These are phyloP conservation scores for Drosophila sulfurigaster DNA, from an alignment of 1,140 invertebrate species.

Conservation along the genomic window DNA sequence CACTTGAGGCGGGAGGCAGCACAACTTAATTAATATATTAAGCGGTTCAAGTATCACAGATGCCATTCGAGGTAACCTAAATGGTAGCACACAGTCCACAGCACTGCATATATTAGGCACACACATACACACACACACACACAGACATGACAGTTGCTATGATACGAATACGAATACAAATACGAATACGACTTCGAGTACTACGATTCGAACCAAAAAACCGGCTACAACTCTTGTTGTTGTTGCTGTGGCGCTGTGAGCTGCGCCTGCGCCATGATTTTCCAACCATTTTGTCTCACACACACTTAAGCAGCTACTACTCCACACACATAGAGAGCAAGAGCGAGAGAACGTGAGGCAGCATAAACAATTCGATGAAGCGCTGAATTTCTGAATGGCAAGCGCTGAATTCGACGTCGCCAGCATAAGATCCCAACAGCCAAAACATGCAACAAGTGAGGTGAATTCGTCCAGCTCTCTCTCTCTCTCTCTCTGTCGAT, in stretches of 20 bases:
- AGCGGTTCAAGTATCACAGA: conserved; percentile 47
- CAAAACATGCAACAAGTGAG: conserved; percentile 52
- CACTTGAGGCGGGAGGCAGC: neutral
- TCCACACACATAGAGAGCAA: conserved; percentile 20
- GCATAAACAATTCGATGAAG: conserved; percentile 39
- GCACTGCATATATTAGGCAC: conserved; percentile 45
- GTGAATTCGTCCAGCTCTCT: conserved; percentile 53
- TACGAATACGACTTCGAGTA: conserved; percentile 1
- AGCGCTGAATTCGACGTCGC: conserved; percentile 48
- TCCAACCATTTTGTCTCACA: conserved; percentile 81
- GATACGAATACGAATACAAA: conserved; percentile 32
- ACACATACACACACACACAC: conserved; percentile 30
- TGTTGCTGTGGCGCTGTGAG: conserved; percentile 26
- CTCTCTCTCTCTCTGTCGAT: conserved; percentile 12
- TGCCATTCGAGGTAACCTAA: conserved; percentile 34
- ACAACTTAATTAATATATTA: conserved; percentile 79
- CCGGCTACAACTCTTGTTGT: conserved; percentile 54
- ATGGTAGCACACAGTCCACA: conserved; percentile 28
- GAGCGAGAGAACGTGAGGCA: conserved; percentile 16
- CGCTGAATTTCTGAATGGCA: conserved; percentile 76
- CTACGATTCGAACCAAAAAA: conserved; percentile 55
- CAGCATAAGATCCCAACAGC: neutral
- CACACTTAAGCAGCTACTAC: conserved; percentile 24
- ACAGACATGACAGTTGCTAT: conserved; percentile 28
- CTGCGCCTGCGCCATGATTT: conserved; percentile 69